Percentiles rank a stretch among this genome's conserved stretches.
Evolutionary conservation across 2,888 invertebrate species (phyloP).

Genomic region (Amitus sp.): DNA sequence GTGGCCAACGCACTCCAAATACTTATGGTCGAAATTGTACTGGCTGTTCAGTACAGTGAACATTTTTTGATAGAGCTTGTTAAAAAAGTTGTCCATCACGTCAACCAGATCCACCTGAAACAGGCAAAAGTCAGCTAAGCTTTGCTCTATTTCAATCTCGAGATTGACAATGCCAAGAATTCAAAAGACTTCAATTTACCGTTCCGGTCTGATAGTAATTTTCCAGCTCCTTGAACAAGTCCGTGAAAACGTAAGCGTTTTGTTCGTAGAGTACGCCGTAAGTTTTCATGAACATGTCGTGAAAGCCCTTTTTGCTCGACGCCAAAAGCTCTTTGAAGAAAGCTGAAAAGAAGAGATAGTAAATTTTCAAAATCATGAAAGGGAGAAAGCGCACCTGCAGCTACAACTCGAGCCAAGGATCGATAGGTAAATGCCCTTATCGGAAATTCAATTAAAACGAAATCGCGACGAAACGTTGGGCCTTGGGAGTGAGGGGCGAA

Average conservation of each 20-base stretch:
- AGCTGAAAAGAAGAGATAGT: constrained; percentile 80
- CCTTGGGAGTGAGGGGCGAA: constrained; percentile 13
- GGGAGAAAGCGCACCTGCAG: no score
- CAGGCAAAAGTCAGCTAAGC: not conserved
- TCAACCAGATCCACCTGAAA: constrained; percentile 81
- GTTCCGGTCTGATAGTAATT: constrained; percentile 85
- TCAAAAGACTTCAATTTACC: constrained; percentile 39
- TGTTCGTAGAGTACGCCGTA: constrained; percentile 96
- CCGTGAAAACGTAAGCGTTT: constrained; percentile 91
- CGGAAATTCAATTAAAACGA: constrained; percentile 2
- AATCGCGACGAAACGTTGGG: not conserved
- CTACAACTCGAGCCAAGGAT: no score
- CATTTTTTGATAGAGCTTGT: constrained; percentile 93
- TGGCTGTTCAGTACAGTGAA: constrained; percentile 94
- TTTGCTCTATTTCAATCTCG: not conserved
- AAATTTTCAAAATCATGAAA: no score
- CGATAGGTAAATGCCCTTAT: not conserved
- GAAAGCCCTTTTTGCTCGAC: constrained; percentile 87
- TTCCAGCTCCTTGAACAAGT: constrained; percentile 89
- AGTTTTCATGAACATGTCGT: constrained; percentile 94
- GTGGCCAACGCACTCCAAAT: constrained; percentile 87
- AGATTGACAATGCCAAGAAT: not conserved
- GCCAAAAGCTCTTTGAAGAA: constrained; percentile 87
- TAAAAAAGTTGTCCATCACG: constrained; percentile 93
- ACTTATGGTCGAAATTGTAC: constrained; percentile 88